Evolutionary conservation across 2,888 invertebrate species (phyloP).

Genomic region (Nineta flava): DNA sequence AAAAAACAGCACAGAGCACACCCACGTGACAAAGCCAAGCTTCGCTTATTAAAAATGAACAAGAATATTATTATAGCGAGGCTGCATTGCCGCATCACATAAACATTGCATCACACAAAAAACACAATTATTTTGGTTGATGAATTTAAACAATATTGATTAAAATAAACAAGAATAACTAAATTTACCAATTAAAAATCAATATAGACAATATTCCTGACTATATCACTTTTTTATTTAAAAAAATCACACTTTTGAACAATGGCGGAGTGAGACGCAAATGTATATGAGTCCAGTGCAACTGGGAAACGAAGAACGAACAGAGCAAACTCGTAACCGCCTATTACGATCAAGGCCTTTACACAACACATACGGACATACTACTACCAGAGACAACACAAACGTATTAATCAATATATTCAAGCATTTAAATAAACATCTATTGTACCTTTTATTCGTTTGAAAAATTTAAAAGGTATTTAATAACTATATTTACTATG

Average conservation of each 20-base stretch:
- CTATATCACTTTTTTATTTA: slow-evolving; percentile 2
- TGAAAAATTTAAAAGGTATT: too few relatives aligned
- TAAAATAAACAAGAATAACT: neutral
- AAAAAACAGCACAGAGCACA: slow-evolving; percentile 12
- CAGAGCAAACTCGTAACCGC: slow-evolving; percentile 23
- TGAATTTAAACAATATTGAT: slow-evolving; percentile 5
- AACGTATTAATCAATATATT: neutral
- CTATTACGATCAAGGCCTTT: slow-evolving; percentile 18
- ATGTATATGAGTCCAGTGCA: slow-evolving; percentile 4
- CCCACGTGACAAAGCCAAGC: slow-evolving; percentile 23
- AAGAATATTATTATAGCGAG: slow-evolving; percentile 17
- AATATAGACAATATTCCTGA: neutral
- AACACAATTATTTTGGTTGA: slow-evolving; percentile 13
- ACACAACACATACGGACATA: slow-evolving; percentile 12
- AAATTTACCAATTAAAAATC: neutral
- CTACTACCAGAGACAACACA: slow-evolving; percentile 2
- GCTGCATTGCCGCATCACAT: slow-evolving; percentile 24
- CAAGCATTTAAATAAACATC: too few relatives aligned
- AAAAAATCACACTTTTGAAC: slow-evolving; percentile 3
- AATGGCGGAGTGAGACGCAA: slow-evolving; percentile 7
- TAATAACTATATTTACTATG: too few relatives aligned
- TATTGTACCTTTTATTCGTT: too few relatives aligned
- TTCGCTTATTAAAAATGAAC: slow-evolving; percentile 7
- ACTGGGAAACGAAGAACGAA: slow-evolving; percentile 15
- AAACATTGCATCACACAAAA: slow-evolving; percentile 27